phyloP scores from a whole-genome alignment of 2,797 vertebrate species.

The Discoglossus pictus region DNA sequence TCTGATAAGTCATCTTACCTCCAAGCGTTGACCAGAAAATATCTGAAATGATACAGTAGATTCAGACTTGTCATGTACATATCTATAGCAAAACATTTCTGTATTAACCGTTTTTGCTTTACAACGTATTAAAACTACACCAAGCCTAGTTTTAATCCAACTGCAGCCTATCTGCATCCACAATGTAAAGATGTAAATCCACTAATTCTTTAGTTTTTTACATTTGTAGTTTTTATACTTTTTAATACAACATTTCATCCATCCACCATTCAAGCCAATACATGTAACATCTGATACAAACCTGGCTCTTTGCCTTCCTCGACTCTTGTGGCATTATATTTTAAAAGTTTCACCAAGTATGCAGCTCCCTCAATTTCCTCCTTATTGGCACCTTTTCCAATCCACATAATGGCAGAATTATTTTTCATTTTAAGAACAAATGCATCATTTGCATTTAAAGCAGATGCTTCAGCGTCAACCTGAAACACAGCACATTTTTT shows the following conservation, averaged over 20 bases:
- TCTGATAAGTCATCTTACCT: conserved; percentile 81
- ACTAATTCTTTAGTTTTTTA: too few species aligned
- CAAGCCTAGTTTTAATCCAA: too few species aligned
- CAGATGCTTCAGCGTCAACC: conserved; percentile 75
- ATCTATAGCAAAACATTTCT: too few species aligned
- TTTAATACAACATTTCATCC: too few species aligned
- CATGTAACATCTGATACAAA: too few species aligned
- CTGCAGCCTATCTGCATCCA: too few species aligned
- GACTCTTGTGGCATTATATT: conserved; percentile 66
- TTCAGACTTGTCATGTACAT: too few species aligned
- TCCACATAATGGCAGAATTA: conserved; percentile 77
- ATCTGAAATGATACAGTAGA: conserved; percentile 65
- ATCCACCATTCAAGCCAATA: too few species aligned
- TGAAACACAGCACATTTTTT: conserved; percentile 61
- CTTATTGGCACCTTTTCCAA: conserved; percentile 80
- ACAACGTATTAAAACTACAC: too few species aligned
- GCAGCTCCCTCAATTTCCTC: conserved; percentile 80
- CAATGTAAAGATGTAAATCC: too few species aligned
- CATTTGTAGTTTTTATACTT: too few species aligned
- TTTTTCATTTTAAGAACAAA: conserved; percentile 80
- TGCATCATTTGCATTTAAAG: conserved; percentile 85
- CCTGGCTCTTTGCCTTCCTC: conserved; percentile 82
- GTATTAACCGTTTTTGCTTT: too few species aligned
- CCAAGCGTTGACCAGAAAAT: conserved; percentile 82
- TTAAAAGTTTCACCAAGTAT: conserved; percentile 72